Percentiles rank a stretch among this genome's conserved stretches.
Conservation (phyloP, 2,888 invertebrate species). For the Tetragnatha montana region DNA sequence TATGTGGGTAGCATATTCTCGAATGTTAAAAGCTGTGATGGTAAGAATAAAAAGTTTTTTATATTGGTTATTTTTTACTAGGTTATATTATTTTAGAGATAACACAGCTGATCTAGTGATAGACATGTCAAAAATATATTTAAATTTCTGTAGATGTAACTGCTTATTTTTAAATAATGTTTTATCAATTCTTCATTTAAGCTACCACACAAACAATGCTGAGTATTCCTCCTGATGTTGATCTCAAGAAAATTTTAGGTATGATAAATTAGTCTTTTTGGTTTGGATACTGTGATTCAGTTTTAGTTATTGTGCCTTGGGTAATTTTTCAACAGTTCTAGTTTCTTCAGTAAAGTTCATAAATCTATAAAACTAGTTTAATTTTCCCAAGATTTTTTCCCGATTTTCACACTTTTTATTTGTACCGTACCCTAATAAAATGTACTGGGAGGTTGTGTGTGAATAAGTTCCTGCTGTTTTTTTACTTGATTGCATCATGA, state of each 20-base stretch:
- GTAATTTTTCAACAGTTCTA: no score
- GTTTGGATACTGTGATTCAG: no score
- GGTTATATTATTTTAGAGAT: neutral
- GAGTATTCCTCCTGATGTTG: constrained; percentile 64
- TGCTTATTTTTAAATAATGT: neutral
- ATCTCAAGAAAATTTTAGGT: constrained; percentile 64
- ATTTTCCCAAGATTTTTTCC: neutral
- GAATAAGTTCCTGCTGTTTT: no score
- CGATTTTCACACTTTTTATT: neutral
- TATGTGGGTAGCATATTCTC: neutral
- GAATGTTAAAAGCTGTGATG: constrained; percentile 21
- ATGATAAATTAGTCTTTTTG: neutral
- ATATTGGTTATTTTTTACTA: neutral
- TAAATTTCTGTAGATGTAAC: neutral
- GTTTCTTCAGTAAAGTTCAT: no score
- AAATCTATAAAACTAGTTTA: neutral
- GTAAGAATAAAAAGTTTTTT: neutral
- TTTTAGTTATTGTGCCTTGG: no score
- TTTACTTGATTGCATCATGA: no score
- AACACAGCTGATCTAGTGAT: neutral
- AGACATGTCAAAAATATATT: neutral
- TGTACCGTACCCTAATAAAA: no score
- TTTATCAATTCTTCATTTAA: constrained; percentile 26
- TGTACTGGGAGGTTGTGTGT: no score
- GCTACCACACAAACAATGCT: constrained; percentile 65